These are phyloP conservation scores for Meloidogyne exigua DNA, from an alignment of 1,140 invertebrate genomes.

Conservation along the genomic window DNA sequence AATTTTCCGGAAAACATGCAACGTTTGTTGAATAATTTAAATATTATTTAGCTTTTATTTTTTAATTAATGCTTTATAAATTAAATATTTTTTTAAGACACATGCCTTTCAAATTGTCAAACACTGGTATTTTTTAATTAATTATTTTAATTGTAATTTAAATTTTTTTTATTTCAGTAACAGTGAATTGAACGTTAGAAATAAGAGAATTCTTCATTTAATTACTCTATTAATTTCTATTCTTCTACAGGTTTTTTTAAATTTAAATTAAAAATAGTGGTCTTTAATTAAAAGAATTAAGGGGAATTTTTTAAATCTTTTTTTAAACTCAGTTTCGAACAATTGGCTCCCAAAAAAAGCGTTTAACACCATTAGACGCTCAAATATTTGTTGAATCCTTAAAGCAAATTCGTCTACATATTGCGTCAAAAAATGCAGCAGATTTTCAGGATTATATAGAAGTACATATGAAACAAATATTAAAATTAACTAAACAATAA, in stretches of 20 bases:
- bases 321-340: slow-evolving; percentile 17
- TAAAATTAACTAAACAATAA: slow-evolving; percentile 17
- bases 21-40: slow-evolving; percentile 9
- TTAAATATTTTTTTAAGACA: slow-evolving; percentile 15
- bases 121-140: slow-evolving; percentile 32
- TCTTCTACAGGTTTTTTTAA: slow-evolving; percentile 34
- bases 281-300: too few species aligned
- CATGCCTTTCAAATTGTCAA: slow-evolving; percentile 51
- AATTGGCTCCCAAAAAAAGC: slow-evolving; percentile 45
- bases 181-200: slow-evolving; percentile 37
- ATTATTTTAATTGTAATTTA: not conserved
- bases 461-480: slow-evolving; percentile 51
- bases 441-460: slow-evolving; percentile 48
- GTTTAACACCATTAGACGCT: slow-evolving; percentile 44
- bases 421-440: slow-evolving; percentile 35
- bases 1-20: slow-evolving; percentile 34
- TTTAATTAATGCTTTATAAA: too few species aligned
- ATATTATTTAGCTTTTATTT: not conserved
- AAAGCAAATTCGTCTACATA: slow-evolving; percentile 43
- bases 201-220: slow-evolving; percentile 37
- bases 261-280: too few species aligned
- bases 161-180: slow-evolving; percentile 24
- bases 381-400: slow-evolving; percentile 38
- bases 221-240: slow-evolving; percentile 44
- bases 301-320: not conserved